Percentiles rank a stretch among this genome's conserved stretches.
Conservation (phyloP, 2,888 invertebrate species). For the Xestobium rufovillosum region DNA sequence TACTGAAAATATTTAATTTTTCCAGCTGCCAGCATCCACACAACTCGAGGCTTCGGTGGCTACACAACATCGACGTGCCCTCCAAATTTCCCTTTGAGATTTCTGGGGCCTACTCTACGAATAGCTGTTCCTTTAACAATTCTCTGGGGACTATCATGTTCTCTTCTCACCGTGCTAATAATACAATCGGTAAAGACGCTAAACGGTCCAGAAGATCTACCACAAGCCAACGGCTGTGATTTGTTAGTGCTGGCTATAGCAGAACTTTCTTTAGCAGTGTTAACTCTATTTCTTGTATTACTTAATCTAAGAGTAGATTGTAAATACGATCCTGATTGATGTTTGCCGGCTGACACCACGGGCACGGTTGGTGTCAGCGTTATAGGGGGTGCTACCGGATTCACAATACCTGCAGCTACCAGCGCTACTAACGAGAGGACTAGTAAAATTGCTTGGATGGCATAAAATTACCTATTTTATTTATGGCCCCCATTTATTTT, state of each 20-base stretch:
- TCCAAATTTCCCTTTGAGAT: slow-evolving; percentile 35
- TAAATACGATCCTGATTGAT: slow-evolving; percentile 41
- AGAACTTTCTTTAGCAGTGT: slow-evolving; percentile 46
- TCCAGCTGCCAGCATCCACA: slow-evolving; percentile 55
- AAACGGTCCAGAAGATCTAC: slow-evolving; percentile 36
- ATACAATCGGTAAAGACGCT: slow-evolving; percentile 51
- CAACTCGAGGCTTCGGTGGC: slow-evolving; percentile 46
- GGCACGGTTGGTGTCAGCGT: slow-evolving; percentile 35
- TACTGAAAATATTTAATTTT: slow-evolving; percentile 17
- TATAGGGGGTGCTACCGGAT: slow-evolving; percentile 32
- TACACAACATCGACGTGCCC: slow-evolving; percentile 36
- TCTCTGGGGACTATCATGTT: slow-evolving; percentile 52
- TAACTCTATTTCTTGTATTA: slow-evolving; percentile 48
- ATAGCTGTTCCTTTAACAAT: slow-evolving; percentile 39
- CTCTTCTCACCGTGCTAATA: slow-evolving; percentile 47
- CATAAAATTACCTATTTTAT: slow-evolving; percentile 44
- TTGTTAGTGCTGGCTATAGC: slow-evolving; percentile 46
- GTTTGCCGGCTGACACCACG: slow-evolving; percentile 43
- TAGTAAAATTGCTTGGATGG: slow-evolving; percentile 53
- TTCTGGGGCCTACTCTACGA: slow-evolving; percentile 37
- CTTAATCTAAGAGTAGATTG: slow-evolving; percentile 51
- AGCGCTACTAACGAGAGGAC: slow-evolving; percentile 46
- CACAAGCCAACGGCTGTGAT: slow-evolving; percentile 22
- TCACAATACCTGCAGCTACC: slow-evolving; percentile 39
- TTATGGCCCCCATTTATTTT: no score